A percentile compares a stretch with the other conserved stretches of the same genome.
Evolutionary conservation across 2,797 vertebrate genomes (phyloP).

Genomic region (Sitta carolinensis): DNA sequence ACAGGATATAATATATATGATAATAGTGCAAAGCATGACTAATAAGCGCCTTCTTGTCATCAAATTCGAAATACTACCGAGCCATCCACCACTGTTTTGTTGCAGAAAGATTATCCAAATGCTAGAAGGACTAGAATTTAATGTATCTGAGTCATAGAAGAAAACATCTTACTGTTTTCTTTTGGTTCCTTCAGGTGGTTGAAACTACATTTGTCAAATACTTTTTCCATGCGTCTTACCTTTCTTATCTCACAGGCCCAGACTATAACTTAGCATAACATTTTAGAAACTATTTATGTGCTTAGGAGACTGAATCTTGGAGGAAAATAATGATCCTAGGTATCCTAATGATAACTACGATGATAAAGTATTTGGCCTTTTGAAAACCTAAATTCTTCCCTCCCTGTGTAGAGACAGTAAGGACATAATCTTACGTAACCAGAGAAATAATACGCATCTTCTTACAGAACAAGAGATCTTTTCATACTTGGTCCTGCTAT

Average conservation of each 20-base stretch:
- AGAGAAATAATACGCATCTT: not conserved
- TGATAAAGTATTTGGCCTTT: not conserved
- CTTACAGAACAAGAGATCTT: not conserved
- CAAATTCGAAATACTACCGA: not conserved
- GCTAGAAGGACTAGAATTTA: not conserved
- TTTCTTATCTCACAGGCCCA: not conserved
- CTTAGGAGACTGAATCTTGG: not conserved
- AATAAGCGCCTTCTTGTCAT: not conserved
- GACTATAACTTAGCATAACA: not conserved
- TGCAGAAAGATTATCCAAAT: not conserved
- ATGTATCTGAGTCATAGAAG: not conserved
- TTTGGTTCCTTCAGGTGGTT: not conserved
- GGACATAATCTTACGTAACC: not conserved
- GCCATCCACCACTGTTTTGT: not conserved
- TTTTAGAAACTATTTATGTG: not conserved
- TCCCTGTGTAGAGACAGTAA: not conserved
- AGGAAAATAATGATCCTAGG: not conserved
- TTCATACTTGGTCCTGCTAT: not conserved
- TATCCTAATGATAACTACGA: no score
- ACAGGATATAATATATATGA: not conserved
- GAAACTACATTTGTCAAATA: not conserved
- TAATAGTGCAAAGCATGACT: not conserved
- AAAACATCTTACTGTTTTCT: not conserved
- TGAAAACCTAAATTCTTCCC: not conserved
- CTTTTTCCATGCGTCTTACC: not conserved